Evolutionary conservation across 2,797 vertebrate genomes (phyloP).

Genomic region (Thaleichthys pacificus): DNA sequence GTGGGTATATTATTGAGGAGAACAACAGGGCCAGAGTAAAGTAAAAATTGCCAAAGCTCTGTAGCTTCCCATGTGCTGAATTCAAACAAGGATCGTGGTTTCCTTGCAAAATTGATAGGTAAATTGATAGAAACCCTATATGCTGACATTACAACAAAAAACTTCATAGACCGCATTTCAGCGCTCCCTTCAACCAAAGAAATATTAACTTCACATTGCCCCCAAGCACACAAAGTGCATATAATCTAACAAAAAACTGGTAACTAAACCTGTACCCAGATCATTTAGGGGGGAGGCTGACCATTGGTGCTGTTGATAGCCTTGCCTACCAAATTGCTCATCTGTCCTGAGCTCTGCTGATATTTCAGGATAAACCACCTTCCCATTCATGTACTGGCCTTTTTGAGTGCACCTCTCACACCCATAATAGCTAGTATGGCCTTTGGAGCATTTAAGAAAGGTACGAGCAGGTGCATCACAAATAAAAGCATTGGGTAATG

Average conservation of each 20-base stretch:
- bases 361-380: conserved; percentile 18
- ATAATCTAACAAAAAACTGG: conserved; percentile 25
- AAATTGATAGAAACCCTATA: conserved; percentile 19
- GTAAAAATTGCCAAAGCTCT: background rate
- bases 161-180: conserved; percentile 15
- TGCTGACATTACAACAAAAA: conserved; percentile 24
- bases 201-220: background rate
- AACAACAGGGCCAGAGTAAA: too few relatives aligned
- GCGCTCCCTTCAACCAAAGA: conserved; percentile 20
- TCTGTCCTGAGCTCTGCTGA: conserved; percentile 20
- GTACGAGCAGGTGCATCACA: conserved; percentile 6
- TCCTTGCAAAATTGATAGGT: conserved; percentile 20
- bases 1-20: too few relatives aligned
- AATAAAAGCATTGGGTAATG: too few relatives aligned
- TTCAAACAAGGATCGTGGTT: conserved; percentile 31
- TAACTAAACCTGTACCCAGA: conserved; percentile 13
- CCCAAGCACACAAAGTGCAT: conserved; percentile 29
- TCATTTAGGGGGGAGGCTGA: conserved; percentile 14
- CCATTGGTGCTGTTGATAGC: conserved; percentile 21
- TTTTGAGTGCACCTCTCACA: conserved; percentile 27
- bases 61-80: conserved; percentile 34
- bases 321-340: conserved; percentile 1
- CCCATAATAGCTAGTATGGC: conserved; percentile 20
- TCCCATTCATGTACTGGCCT: conserved; percentile 11
- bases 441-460: conserved; percentile 21